Conservation (phyloP, 2,113 vertebrate genomes). For the Nycticryphes semicollaris region DNA sequence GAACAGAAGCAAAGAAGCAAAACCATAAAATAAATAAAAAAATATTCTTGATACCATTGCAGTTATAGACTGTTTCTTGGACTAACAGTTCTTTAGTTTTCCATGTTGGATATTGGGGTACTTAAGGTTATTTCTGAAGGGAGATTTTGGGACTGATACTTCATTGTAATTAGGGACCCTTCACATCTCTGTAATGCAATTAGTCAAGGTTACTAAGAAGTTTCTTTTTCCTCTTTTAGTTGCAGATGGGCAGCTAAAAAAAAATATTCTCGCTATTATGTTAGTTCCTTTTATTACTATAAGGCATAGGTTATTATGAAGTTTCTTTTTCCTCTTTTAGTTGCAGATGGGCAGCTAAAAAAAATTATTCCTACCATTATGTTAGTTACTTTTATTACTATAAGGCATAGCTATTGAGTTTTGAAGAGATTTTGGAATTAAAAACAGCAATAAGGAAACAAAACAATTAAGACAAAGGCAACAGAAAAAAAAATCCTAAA, state of each 20-base stretch:
- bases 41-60: not conserved
- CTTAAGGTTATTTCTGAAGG: not conserved
- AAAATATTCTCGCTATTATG: not conserved
- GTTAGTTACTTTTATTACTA: not conserved
- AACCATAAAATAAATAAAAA: not conserved
- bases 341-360: not conserved
- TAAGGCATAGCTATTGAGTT: not conserved
- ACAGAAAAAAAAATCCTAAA: not conserved
- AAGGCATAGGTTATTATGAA: too few species aligned
- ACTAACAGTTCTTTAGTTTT: not conserved
- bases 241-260: not conserved
- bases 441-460: not conserved
- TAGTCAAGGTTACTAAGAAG: not conserved
- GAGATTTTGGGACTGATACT: not conserved
- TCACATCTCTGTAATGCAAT: not conserved
- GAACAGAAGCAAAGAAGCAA: not conserved
- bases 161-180: not conserved
- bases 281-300: not conserved
- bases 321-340: not conserved
- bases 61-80: not conserved
- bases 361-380: not conserved
- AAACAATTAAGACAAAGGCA: not conserved
- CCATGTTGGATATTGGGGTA: rapidly evolving
- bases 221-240: not conserved
- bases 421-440: not conserved